Evolutionary conservation across 1,140 invertebrate species (phyloP).

Genomic region (Scylla paramamosain): DNA sequence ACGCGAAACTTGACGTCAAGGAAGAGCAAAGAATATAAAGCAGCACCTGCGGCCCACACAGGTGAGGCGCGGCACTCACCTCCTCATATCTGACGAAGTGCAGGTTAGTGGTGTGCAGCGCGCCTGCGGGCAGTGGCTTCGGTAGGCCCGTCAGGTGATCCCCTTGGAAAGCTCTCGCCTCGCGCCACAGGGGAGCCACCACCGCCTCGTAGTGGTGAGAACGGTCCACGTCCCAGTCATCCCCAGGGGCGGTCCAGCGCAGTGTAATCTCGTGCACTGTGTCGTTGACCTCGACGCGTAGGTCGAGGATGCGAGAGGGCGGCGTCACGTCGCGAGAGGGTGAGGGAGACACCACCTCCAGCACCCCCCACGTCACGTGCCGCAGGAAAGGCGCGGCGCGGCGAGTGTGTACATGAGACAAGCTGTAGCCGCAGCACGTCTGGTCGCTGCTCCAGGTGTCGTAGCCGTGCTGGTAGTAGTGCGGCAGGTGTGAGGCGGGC

Average conservation of each 20-base stretch:
- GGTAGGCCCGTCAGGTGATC: conserved; percentile 73
- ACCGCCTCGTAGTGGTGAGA: conserved; percentile 77
- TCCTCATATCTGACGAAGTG: conserved; percentile 75
- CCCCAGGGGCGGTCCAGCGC: conserved; percentile 79
- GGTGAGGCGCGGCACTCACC: not conserved
- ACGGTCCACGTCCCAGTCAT: conserved; percentile 78
- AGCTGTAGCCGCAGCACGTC: conserved; percentile 74
- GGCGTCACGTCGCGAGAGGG: conserved; percentile 77
- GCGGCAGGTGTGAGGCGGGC: conserved; percentile 56
- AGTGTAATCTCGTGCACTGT: conserved; percentile 78
- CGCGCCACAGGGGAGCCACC: conserved; percentile 74
- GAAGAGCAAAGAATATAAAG: not conserved
- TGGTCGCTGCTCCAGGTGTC: conserved; percentile 57
- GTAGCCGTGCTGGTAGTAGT: conserved; percentile 72
- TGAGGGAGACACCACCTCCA: conserved; percentile 67
- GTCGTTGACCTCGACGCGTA: conserved; percentile 77
- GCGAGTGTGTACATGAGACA: conserved; percentile 70
- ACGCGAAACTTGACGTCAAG: no score
- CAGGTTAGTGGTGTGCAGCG: conserved; percentile 71
- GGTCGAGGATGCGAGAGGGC: conserved; percentile 79
- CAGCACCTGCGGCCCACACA: not conserved
- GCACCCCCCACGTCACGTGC: conserved; percentile 72
- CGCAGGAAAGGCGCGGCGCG: conserved; percentile 75
- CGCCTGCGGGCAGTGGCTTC: conserved; percentile 67
- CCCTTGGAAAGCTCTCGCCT: conserved; percentile 74